A percentile compares a stretch with the other conserved stretches of the same genome.
Evolutionary conservation across 1,140 invertebrate species (phyloP).

Genomic region (Phortica variegata): DNA sequence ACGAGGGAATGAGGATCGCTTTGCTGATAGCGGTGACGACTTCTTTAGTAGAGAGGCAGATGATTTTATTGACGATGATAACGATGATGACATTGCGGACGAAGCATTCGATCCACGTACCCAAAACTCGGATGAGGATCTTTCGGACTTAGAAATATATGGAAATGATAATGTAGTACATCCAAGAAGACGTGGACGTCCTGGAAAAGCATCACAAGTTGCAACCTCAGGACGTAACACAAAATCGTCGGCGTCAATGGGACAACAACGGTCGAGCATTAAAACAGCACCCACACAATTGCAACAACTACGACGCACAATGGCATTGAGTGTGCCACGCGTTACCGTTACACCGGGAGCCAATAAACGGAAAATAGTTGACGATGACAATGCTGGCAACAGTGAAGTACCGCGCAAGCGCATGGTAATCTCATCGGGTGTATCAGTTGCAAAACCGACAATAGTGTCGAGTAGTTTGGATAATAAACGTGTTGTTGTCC

Average conservation of each 20-base stretch:
- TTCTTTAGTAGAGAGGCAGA: conserved; percentile 24
- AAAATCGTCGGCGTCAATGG: no score
- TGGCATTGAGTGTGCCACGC: conserved; percentile 12
- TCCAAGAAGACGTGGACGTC: conserved; percentile 38
- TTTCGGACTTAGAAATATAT: not conserved
- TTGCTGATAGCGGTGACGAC: conserved; percentile 26
- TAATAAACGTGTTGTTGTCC: no score
- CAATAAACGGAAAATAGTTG: conserved; percentile 31
- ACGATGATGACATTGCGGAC: conserved; percentile 33
- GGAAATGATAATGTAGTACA: conserved; percentile 17
- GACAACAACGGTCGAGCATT: no score
- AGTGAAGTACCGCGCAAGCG: conserved; percentile 26
- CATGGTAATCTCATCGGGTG: conserved; percentile 12
- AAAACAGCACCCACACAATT: conserved; percentile 12
- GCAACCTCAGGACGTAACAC: no score
- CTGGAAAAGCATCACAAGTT: conserved; percentile 21
- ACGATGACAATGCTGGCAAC: conserved; percentile 15
- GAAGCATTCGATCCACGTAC: conserved; percentile 39
- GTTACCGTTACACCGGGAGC: not conserved
- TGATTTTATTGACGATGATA: conserved; percentile 23
- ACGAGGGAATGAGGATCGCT: conserved; percentile 14
- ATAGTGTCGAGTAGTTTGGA: no score
- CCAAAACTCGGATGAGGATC: conserved; percentile 43
- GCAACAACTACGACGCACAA: conserved; percentile 35
- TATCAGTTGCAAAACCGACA: conserved; percentile 7